Base-by-base conservation (phyloP, 2,113 vertebrate species). In the Saccopteryx bilineata region DNA sequence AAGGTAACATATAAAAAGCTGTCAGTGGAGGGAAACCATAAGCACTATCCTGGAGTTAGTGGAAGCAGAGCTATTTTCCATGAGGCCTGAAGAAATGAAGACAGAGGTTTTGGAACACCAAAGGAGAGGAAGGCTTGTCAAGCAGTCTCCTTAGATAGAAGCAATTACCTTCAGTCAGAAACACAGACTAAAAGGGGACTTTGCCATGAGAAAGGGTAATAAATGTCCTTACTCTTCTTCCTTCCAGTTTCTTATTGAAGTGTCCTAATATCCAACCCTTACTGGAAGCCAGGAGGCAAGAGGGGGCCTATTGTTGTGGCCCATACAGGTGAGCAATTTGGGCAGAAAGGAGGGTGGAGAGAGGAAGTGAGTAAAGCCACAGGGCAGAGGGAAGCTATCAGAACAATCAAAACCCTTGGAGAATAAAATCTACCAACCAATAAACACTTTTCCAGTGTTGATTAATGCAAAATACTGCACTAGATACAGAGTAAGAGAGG, bases 21-120 rank as follows among this genome's bases (percentile, higher is more conserved):
- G 33, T 46, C 63, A 48, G 56, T 65, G 17, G 15, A 82, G 52
- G 52, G n/a, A 76, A 93, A 69, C 54, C 6, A 19, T 23, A 83
- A 68, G 46, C 23, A 54, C 9, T 85, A 23, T 56, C 61, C 69
- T 54, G 24, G 19, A 76, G 26, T 87, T 74, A 26, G 31, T n/a
- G 68, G 50, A 33, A 75, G 13, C 9, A 48, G 7, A 61, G 24
- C 52, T 82, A 5, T 46, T 50, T 66, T 9, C 26, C 18, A n/a
- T 76, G 72, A 69, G 19, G 14, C 60, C 26, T 24, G 39, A 87
- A 82, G 39, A 83, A 46, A 95, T 65, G 78, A 93, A 92, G 19
- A 69, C 50, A 52, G 61, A 48, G 61, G 5, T 69, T 78, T 83
- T 69, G 54, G 61, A 61, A 48, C 5, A 4, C 61, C 13, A 92